phyloP scores from a whole-genome alignment of 2,888 invertebrate genomes.

The Hyposoter dolosus region DNA sequence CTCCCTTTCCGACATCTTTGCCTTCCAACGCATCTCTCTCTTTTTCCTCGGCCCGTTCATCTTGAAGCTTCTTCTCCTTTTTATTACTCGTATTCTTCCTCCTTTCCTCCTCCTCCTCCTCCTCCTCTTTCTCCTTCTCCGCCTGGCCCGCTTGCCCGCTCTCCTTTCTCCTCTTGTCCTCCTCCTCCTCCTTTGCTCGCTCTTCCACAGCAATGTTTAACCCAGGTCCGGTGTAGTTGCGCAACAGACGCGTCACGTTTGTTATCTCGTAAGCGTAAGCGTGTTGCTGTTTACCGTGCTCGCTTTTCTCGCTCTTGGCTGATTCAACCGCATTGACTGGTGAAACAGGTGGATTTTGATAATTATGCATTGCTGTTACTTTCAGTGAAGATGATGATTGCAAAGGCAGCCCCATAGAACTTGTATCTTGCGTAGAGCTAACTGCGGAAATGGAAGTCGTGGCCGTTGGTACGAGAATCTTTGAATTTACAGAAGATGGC shows the following conservation, averaged over 20 bases:
- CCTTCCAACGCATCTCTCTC: constrained; percentile 30
- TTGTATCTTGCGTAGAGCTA: neutral
- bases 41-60: constrained; percentile 25
- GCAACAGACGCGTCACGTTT: constrained; percentile 82
- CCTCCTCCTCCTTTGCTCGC: constrained; percentile 46
- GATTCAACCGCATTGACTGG: constrained; percentile 62
- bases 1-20: constrained; percentile 39
- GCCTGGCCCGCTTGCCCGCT: constrained; percentile 35
- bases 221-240: constrained; percentile 83
- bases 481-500: neutral
- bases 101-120: constrained; percentile 42
- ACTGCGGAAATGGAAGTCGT: neutral
- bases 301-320: constrained; percentile 59
- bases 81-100: constrained; percentile 38
- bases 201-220: constrained; percentile 73
- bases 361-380: constrained; percentile 36
- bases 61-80: constrained; percentile 53
- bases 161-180: constrained; percentile 31
- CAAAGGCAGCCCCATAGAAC: neutral
- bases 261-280: constrained; percentile 83
- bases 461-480: constrained; percentile 1
- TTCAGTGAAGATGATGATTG: constrained; percentile 24
- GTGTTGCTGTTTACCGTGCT: constrained; percentile 75
- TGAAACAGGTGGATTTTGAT: constrained; percentile 46
- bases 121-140: constrained; percentile 34